phyloP scores from a whole-genome alignment of 2,113 vertebrate genomes.

The Illadopsis cleaveri region DNA sequence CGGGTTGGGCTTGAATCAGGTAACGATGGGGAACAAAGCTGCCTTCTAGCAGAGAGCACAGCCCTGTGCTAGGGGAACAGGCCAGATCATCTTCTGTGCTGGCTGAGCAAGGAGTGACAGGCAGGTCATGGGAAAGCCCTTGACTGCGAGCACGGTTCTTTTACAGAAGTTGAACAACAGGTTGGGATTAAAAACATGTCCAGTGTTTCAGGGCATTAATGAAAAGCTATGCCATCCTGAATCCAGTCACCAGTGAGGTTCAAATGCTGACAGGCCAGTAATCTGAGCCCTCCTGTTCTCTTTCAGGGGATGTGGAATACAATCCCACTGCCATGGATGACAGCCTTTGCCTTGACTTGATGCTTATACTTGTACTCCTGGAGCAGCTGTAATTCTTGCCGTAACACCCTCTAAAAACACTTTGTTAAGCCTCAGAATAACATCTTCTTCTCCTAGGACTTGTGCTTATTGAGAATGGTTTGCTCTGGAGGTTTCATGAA shows the following conservation, averaged over 20 bases:
- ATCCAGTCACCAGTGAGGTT: background rate
- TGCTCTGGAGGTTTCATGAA: background rate
- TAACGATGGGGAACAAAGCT: background rate
- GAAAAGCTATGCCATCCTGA: background rate
- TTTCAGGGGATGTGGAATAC: background rate
- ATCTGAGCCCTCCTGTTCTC: background rate
- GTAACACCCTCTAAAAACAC: background rate
- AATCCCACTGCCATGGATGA: rapidly evolving
- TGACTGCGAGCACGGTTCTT: rapidly evolving
- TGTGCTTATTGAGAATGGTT: background rate
- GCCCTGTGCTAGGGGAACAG: background rate
- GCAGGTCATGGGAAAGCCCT: background rate
- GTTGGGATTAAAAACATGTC: background rate
- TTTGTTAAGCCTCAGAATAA: background rate
- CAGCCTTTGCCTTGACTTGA: background rate
- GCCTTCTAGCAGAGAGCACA: background rate
- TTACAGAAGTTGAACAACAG: rapidly evolving
- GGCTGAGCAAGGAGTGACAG: background rate
- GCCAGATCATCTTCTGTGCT: background rate
- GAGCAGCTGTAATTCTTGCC: background rate
- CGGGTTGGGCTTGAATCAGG: background rate
- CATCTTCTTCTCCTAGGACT: background rate
- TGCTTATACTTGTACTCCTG: background rate
- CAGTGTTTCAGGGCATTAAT: background rate
- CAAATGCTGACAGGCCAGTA: background rate